These are phyloP conservation scores for Meloidogyne exigua DNA, from an alignment of 1,140 invertebrate genomes.

Conservation along the genomic window DNA sequence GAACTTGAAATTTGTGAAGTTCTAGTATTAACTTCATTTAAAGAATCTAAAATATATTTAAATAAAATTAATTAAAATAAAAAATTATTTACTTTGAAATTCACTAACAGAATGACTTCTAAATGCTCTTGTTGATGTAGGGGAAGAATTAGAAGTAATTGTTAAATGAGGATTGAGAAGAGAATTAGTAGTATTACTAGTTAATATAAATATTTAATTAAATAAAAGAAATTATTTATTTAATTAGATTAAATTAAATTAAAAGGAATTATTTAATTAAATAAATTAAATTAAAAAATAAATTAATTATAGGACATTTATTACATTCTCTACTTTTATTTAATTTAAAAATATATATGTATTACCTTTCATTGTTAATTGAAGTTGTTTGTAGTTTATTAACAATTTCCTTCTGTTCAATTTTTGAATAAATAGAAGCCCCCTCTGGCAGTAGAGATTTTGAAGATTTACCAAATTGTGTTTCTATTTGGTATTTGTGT, in stretches of 20 bases:
- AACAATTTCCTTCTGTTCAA: neutral
- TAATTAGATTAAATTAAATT: too few species aligned
- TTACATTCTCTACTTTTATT: too few species aligned
- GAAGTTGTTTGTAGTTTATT: neutral
- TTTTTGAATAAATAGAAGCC: slow-evolving; percentile 33
- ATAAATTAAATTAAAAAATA: too few species aligned
- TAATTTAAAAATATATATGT: too few species aligned
- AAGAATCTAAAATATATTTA: neutral
- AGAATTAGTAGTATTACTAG: neutral
- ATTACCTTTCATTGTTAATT: neutral
- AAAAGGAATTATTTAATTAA: too few species aligned
- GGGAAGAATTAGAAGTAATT: neutral
- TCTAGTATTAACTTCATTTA: neutral
- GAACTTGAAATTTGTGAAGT: slow-evolving; percentile 14
- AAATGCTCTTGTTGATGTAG: neutral
- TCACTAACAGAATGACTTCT: neutral
- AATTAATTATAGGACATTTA: too few species aligned
- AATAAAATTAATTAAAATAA: too few species aligned
- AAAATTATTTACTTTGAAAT: slow-evolving; percentile 8
- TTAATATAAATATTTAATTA: neutral
- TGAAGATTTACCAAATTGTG: slow-evolving; percentile 24
- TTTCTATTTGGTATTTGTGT: slow-evolving; percentile 33
- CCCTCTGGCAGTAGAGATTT: slow-evolving; percentile 29
- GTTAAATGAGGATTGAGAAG: neutral
- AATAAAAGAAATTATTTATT: too few species aligned